Conservation (phyloP, 2,888 invertebrate species). For the Hipparchia semele region DNA sequence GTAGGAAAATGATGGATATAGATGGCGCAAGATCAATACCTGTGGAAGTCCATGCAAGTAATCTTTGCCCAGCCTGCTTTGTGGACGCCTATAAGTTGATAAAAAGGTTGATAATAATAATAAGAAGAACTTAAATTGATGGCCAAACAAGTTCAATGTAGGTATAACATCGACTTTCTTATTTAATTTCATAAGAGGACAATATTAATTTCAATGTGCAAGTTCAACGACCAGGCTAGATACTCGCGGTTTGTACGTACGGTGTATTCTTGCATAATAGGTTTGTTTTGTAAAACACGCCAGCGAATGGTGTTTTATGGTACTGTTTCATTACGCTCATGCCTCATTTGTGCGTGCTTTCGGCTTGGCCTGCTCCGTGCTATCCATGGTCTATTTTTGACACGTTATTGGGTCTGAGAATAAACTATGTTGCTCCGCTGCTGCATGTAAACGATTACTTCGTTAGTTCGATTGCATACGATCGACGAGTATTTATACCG, state of each 20-base stretch:
- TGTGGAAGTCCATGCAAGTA: no score
- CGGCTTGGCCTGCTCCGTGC: constrained; percentile 53
- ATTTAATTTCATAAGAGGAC: background rate
- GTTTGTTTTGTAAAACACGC: constrained; percentile 62
- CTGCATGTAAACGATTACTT: constrained; percentile 32
- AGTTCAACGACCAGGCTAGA: constrained; percentile 61
- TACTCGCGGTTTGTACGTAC: constrained; percentile 42
- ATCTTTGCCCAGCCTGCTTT: no score
- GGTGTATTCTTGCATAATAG: constrained; percentile 44
- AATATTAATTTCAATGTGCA: constrained; percentile 26
- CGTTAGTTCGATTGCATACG: constrained; percentile 21
- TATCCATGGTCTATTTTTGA: constrained; percentile 52
- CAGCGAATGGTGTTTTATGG: constrained; percentile 61
- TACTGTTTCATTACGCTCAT: constrained; percentile 63
- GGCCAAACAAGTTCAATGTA: no score
- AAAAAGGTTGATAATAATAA: no score
- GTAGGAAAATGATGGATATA: no score
- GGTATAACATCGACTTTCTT: no score
- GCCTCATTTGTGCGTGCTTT: constrained; percentile 61
- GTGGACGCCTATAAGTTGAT: no score
- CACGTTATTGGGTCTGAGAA: constrained; percentile 45
- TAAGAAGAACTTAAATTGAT: no score
- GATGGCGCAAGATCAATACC: no score
- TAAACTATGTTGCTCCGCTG: constrained; percentile 38
- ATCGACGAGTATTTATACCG: background rate